These are phyloP conservation scores for Oryzias melastigma DNA, from an alignment of 2,113 vertebrate species.

Conservation along the genomic window DNA sequence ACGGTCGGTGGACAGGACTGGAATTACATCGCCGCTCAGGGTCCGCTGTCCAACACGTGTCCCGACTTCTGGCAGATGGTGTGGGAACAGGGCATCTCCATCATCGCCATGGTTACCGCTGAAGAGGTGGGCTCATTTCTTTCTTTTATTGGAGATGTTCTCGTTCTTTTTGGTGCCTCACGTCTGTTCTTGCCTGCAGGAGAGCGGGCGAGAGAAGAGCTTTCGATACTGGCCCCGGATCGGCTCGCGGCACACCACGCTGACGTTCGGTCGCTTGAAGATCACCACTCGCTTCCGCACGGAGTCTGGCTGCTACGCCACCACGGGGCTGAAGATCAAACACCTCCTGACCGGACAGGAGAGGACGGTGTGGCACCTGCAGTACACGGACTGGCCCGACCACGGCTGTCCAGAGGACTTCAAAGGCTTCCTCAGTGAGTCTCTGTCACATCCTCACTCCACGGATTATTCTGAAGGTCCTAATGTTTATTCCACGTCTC, in stretches of 20 bases:
- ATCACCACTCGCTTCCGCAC: slow-evolving; percentile 97
- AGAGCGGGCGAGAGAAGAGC: slow-evolving; percentile 93
- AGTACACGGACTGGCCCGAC: slow-evolving; percentile 98
- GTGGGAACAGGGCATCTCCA: slow-evolving; percentile 94
- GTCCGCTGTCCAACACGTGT: slow-evolving; percentile 90
- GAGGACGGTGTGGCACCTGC: slow-evolving; percentile 95
- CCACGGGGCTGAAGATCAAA: slow-evolving; percentile 94
- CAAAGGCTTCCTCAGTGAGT: slow-evolving; percentile 95
- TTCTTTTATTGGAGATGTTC: background rate
- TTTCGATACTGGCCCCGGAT: slow-evolving; percentile 96
- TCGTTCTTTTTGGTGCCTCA: background rate
- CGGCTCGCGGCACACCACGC: slow-evolving; percentile 92
- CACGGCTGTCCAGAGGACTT: slow-evolving; percentile 94
- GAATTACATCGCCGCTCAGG: slow-evolving; percentile 95
- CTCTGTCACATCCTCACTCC: background rate
- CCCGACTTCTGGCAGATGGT: slow-evolving; percentile 99
- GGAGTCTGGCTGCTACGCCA: slow-evolving; percentile 97
- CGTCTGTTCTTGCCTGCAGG: slow-evolving; percentile 68
- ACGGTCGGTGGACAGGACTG: slow-evolving; percentile 88
- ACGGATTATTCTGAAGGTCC: background rate
- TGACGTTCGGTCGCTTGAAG: slow-evolving; percentile 94
- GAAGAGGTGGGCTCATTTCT: slow-evolving; percentile 83
- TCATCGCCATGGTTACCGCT: slow-evolving; percentile 96
- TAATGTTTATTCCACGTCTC: background rate
- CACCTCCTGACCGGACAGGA: slow-evolving; percentile 94